A percentile compares a stretch with the other conserved stretches of the same genome.
These are phyloP conservation scores for Sepiola atlantica DNA, from an alignment of 2,888 invertebrate species.

Conservation along the genomic window DNA sequence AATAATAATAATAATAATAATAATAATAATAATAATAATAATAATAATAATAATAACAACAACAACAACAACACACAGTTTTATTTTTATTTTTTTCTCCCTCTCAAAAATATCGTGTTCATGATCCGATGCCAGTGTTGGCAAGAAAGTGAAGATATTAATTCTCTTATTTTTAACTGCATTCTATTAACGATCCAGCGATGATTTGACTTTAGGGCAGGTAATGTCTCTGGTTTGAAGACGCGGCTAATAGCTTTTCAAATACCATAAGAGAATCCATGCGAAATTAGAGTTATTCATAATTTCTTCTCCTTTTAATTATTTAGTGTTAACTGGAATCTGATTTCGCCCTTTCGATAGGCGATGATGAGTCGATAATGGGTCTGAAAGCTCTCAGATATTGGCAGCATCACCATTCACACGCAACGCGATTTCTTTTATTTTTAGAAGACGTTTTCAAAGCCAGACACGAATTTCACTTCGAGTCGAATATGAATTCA, in stretches of 20 bases:
- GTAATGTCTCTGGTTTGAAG: not conserved
- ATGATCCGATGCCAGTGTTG: not conserved
- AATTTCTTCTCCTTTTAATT: not conserved
- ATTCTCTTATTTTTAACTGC: not conserved
- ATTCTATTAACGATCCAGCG: not conserved
- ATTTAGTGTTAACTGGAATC: not conserved
- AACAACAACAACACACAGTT: not conserved
- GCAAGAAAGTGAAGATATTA: not conserved
- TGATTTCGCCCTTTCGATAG: constrained; percentile 2
- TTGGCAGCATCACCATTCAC: constrained; percentile 9
- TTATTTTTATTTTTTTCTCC: not conserved
- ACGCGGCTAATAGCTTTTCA: not conserved
- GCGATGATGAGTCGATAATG: not conserved
- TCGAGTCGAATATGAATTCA: not conserved
- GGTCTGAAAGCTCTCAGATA: constrained; percentile 4
- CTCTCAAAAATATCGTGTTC: not conserved
- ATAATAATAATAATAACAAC: not conserved
- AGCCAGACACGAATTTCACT: constrained; percentile 32
- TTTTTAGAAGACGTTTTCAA: not conserved
- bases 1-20: not conserved
- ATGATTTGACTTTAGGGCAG: not conserved
- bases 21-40: not conserved
- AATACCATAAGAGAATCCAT: constrained; percentile 8
- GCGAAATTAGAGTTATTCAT: not conserved
- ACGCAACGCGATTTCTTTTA: not conserved